A percentile compares a stretch with the other conserved stretches of the same genome.
Evolutionary conservation across 2,797 vertebrate species (phyloP).

Genomic region (Nyctibius grandis): DNA sequence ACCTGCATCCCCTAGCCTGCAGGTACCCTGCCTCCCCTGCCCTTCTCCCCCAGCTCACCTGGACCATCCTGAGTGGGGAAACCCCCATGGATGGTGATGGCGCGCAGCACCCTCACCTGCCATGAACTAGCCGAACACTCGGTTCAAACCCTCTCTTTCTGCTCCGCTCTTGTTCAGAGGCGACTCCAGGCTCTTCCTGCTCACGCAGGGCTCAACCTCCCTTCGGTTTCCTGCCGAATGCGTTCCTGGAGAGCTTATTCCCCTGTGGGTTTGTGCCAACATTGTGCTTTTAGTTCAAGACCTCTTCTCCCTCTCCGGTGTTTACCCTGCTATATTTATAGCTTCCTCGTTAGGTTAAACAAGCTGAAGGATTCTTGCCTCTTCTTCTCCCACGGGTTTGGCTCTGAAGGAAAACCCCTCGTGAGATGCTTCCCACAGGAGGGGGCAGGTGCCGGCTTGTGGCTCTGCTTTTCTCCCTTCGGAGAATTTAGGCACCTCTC

Average conservation of each 20-base stretch:
- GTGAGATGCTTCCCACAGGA: background rate
- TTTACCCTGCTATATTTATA: slow-evolving; percentile 57
- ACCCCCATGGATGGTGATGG: rapidly evolving
- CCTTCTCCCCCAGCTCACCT: rapidly evolving
- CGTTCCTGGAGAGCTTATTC: slow-evolving; percentile 54
- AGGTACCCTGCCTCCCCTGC: background rate
- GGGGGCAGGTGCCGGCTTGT: background rate
- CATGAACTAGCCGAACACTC: background rate
- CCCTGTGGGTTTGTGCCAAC: slow-evolving; percentile 34
- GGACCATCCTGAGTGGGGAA: background rate
- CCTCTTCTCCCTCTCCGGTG: slow-evolving; percentile 2
- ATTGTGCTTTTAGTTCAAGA: slow-evolving; percentile 60
- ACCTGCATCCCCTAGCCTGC: background rate
- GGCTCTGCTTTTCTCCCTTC: background rate
- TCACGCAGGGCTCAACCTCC: background rate
- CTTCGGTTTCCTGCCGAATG: slow-evolving; percentile 9
- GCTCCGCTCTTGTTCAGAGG: background rate
- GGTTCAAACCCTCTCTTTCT: background rate
- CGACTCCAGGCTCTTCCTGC: slow-evolving; percentile 10
- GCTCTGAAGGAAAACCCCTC: background rate
- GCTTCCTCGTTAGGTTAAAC: background rate
- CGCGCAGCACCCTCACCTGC: background rate
- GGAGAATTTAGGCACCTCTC: background rate
- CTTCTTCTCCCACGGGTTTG: background rate
- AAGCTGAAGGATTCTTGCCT: slow-evolving; percentile 17